phyloP scores from a whole-genome alignment of 2,888 invertebrate genomes.

The Heliothis peltigera region DNA sequence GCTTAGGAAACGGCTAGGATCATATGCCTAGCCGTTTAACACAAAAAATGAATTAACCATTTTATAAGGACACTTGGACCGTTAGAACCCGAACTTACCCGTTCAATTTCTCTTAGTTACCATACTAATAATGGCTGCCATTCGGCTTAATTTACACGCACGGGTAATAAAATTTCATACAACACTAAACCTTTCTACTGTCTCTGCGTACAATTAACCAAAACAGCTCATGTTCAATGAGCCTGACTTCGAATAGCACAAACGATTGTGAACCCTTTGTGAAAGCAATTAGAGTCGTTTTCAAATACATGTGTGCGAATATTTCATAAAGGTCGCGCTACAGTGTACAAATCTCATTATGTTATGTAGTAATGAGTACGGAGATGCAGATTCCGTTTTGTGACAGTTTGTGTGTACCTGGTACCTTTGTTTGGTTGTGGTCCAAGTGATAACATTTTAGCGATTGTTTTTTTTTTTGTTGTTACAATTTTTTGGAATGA shows the following conservation, averaged over 20 bases:
- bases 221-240: constrained; percentile 53
- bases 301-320: constrained; percentile 49
- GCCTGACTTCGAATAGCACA: constrained; percentile 27
- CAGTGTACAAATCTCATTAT: constrained; percentile 73
- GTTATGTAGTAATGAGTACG: constrained; percentile 72
- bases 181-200: constrained; percentile 38
- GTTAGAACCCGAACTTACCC: constrained; percentile 4
- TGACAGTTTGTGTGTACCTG: constrained; percentile 67
- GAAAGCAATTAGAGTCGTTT: constrained; percentile 47
- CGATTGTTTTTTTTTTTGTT: neutral
- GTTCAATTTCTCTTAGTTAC: constrained; percentile 16
- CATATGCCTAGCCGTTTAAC: too few species aligned
- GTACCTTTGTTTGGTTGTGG: constrained; percentile 47
- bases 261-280: constrained; percentile 38
- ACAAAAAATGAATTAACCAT: neutral
- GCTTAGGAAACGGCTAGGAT: too few species aligned
- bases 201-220: constrained; percentile 46
- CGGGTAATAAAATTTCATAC: constrained; percentile 37
- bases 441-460: constrained; percentile 22
- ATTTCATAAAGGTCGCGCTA: constrained; percentile 66
- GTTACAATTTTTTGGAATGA: too few species aligned
- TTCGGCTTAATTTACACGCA: constrained; percentile 19
- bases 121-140: constrained; percentile 19
- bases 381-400: constrained; percentile 73
- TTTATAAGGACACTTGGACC: neutral